phyloP scores from a whole-genome alignment of 2,888 invertebrate genomes.

The Endomychus coccineus region DNA sequence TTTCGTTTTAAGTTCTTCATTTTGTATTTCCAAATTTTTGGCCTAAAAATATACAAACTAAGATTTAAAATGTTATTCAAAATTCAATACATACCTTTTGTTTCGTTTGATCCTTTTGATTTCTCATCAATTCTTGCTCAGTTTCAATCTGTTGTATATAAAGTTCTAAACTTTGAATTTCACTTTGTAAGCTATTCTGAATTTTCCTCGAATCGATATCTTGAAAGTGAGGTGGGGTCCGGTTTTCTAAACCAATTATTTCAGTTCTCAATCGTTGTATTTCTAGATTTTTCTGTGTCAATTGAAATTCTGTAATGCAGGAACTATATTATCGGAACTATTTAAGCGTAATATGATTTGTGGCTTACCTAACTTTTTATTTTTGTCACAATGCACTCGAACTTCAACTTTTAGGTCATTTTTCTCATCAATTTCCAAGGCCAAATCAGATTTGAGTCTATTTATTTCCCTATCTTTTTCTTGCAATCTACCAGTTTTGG shows the following conservation, averaged over 20 bases:
- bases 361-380: conserved; percentile 47
- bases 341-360: background rate
- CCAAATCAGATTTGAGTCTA: conserved; percentile 51
- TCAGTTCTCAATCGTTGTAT: conserved; percentile 39
- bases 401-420: conserved; percentile 56
- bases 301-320: conserved; percentile 34
- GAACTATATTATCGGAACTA: background rate
- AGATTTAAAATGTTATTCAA: background rate
- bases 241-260: conserved; percentile 30
- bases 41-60: conserved; percentile 32
- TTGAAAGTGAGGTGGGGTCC: conserved; percentile 34
- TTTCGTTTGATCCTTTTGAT: conserved; percentile 47
- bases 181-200: conserved; percentile 40
- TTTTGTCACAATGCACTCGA: conserved; percentile 46
- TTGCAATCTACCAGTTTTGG: conserved; percentile 27
- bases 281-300: conserved; percentile 40
- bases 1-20: conserved; percentile 32
- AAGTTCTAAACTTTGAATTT: conserved; percentile 50
- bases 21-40: conserved; percentile 38
- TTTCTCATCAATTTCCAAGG: conserved; percentile 56
- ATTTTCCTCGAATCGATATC: conserved; percentile 28
- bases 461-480: conserved; percentile 45
- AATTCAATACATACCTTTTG: conserved; percentile 34
- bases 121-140: conserved; percentile 48
- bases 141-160: conserved; percentile 47